Base-by-base conservation (phyloP, 2,888 invertebrate species). In the Lochmaea crataegi region DNA sequence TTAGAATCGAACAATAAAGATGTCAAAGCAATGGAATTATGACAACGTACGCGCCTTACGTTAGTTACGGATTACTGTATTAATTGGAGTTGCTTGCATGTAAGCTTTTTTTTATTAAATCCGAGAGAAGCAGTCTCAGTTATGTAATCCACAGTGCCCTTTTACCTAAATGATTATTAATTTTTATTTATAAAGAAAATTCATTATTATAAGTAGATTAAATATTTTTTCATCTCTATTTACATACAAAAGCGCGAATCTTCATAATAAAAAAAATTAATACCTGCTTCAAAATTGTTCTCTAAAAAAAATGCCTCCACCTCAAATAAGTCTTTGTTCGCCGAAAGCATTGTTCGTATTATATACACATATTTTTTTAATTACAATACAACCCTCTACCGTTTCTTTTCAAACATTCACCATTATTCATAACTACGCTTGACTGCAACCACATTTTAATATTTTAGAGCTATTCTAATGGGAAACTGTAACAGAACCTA, bases 401-500 rank as follows among this genome's bases (percentile, higher is more conserved):
- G 72, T 65, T 77, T 74, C 74, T 72, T 71, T 75, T 72, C 74
- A 70, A 68, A 71, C 71, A 65, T 74, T 7, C 75, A 71, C 77
- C 70, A 77, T 77, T 77, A 75, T 77, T 74, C 73, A 42, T 45
- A 22, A 66, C 32, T 76, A 76, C 75, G 77, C 76, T 76, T 72
- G 66, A 74, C 71, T 78, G 77, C 66, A 71, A 71, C 75, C 73
- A 61, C 71, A 72, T 78, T 76, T 78, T 75, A 72, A 78, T 75
- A 75, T 78, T 76, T 76, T 74, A 74, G 73, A 76, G 71, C 76
- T 65, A 64, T 58, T 65, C 76, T 74, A 76, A 78, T 76, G 73
- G 76, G 75, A 73, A 76, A 73, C 70, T 76, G 75, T 74, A 77
- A 74, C 76, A 76, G 74, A 77, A 74, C 71, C 75, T 75, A 68